Evolutionary conservation across 1,140 invertebrate genomes (phyloP).

Genomic region (Psix sp.): DNA sequence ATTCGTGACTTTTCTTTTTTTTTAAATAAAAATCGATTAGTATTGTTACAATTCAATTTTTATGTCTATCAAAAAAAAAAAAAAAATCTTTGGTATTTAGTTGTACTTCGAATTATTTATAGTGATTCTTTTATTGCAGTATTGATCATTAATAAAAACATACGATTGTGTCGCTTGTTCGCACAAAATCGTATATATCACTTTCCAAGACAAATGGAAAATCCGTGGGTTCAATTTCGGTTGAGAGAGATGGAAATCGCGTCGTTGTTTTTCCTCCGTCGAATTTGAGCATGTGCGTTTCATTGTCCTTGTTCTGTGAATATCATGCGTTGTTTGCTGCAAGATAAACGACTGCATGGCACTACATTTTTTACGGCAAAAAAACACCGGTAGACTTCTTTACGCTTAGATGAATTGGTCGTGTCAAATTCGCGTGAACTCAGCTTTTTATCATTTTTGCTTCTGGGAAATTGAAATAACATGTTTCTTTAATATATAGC

Average conservation of each 20-base stretch:
- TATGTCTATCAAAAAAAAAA: too few species aligned
- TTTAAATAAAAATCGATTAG: too few species aligned
- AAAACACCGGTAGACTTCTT: slow-evolving; percentile 1
- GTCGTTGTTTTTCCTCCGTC: slow-evolving; percentile 28
- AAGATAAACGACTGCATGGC: slow-evolving; percentile 41
- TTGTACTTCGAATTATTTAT: too few species aligned
- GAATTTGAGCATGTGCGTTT: slow-evolving; percentile 56
- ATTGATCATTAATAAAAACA: too few species aligned
- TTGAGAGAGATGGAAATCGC: slow-evolving; percentile 37
- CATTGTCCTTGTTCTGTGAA: slow-evolving; percentile 56
- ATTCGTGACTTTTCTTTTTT: too few species aligned
- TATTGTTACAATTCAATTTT: too few species aligned
- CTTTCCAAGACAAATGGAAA: slow-evolving; percentile 59
- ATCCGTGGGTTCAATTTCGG: slow-evolving; percentile 41
- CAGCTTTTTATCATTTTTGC: too few species aligned
- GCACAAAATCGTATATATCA: slow-evolving; percentile 52
- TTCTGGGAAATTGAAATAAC: too few species aligned
- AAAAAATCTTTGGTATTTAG: too few species aligned
- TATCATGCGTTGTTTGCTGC: slow-evolving; percentile 51
- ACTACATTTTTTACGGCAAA: slow-evolving; percentile 31
- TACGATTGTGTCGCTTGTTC: slow-evolving; percentile 16
- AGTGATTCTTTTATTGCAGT: too few species aligned
- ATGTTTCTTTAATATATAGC: too few species aligned
- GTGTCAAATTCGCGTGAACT: slow-evolving; percentile 12
- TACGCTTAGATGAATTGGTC: too few species aligned